Evolutionary conservation across 2,888 invertebrate species (phyloP).

Genomic region (Latheticus oryzae): DNA sequence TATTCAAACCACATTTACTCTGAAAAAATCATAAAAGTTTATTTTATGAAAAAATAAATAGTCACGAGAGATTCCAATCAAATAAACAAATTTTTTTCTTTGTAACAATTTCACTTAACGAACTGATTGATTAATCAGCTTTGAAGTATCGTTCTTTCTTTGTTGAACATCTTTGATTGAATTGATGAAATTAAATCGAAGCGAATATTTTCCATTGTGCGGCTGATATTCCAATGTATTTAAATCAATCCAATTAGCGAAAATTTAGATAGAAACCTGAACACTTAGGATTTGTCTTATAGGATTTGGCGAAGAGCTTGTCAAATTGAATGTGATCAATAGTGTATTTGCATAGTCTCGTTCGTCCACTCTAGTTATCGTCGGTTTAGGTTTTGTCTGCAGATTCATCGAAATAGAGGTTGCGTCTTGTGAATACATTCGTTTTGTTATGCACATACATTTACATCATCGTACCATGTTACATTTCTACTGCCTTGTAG

Average conservation of each 20-base stretch:
- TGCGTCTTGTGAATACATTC: conserved; percentile 40
- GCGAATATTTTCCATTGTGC: conserved; percentile 13
- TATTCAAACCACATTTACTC: too few species aligned
- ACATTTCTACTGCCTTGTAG: conserved; percentile 33
- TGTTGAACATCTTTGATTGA: conserved; percentile 8
- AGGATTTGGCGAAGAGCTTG: conserved; percentile 44
- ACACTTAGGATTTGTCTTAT: conserved; percentile 47
- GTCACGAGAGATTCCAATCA: too few species aligned
- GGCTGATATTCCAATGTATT: conserved; percentile 14
- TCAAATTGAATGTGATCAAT: conserved; percentile 51
- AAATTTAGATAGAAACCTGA: conserved; percentile 29
- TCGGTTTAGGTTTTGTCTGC: conserved; percentile 38
- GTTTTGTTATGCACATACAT: conserved; percentile 43
- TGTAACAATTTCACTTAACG: too few species aligned
- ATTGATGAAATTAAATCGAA: conserved; percentile 3
- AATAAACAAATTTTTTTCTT: too few species aligned
- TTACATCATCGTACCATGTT: conserved; percentile 41
- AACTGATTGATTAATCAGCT: too few species aligned
- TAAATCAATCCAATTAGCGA: conserved; percentile 41
- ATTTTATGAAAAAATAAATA: too few species aligned
- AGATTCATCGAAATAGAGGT: conserved; percentile 25
- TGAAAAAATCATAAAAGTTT: too few species aligned
- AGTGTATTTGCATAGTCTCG: conserved; percentile 48
- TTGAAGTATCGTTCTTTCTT: too few species aligned
- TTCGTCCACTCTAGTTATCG: conserved; percentile 38